Evolutionary conservation across 2,888 invertebrate species (phyloP).

Genomic region (Epinotia bilunana): DNA sequence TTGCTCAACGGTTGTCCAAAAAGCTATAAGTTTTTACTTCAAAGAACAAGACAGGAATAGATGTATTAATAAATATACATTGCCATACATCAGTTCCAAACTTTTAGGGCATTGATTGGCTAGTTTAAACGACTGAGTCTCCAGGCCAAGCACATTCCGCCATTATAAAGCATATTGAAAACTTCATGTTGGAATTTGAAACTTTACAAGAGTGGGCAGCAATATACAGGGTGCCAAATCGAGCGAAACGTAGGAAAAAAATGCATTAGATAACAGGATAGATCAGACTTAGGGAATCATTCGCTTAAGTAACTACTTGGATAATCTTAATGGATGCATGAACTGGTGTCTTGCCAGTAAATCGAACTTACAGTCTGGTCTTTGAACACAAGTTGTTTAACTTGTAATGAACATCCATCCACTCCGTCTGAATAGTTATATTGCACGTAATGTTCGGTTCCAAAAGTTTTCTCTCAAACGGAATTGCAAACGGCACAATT

Average conservation of each 20-base stretch:
- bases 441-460: background rate
- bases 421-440: background rate
- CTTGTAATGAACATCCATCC: background rate
- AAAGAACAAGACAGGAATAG: no score
- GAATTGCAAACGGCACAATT: constrained; percentile 18
- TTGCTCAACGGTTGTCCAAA: no score
- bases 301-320: background rate
- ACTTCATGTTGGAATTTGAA: background rate
- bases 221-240: background rate
- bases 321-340: background rate
- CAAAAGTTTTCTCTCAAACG: background rate
- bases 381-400: background rate
- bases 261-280: background rate
- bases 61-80: no score
- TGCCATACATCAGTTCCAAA: no score
- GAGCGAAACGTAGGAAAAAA: background rate
- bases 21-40: no score
- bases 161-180: background rate
- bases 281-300: background rate
- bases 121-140: background rate
- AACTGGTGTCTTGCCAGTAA: background rate
- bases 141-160: background rate
- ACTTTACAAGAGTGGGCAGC: background rate
- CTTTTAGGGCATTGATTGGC: background rate
- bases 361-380: background rate